Conservation (phyloP, 2,888 invertebrate genomes). For the Patella ulyssiponensis region DNA sequence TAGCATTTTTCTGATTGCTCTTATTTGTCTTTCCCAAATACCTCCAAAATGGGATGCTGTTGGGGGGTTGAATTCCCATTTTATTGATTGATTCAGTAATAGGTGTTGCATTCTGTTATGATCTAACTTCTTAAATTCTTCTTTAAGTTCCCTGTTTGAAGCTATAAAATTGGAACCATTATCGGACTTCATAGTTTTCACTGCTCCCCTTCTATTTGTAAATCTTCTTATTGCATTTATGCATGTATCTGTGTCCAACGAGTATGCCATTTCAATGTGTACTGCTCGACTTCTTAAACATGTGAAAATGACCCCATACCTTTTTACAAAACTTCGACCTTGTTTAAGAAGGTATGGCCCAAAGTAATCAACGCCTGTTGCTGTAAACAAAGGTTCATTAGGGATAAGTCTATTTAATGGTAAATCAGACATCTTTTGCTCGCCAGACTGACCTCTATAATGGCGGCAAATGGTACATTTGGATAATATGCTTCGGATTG, state of each 20-base stretch:
- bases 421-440: conserved; percentile 11
- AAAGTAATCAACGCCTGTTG: conserved; percentile 31
- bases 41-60: conserved; percentile 36
- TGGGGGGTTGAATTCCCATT: conserved; percentile 41
- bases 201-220: conserved; percentile 27
- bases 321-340: conserved; percentile 25
- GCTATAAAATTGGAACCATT: conserved; percentile 39
- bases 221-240: conserved; percentile 33
- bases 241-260: conserved; percentile 25
- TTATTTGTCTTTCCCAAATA: conserved; percentile 41
- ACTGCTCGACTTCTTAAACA: conserved; percentile 31
- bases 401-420: conserved; percentile 8
- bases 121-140: conserved; percentile 32
- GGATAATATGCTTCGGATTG: conserved; percentile 6
- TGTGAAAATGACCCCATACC: conserved; percentile 39
- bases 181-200: conserved; percentile 23
- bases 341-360: conserved; percentile 30
- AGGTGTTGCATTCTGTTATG: conserved; percentile 21
- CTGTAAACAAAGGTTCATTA: conserved; percentile 24
- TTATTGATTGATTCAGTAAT: conserved; percentile 27
- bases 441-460: background rate
- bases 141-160: conserved; percentile 30
- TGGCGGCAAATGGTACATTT: conserved; percentile 8
- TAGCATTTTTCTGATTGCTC: conserved; percentile 31
- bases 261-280: conserved; percentile 32